These are phyloP conservation scores for Mactromeris polynyma DNA, from an alignment of 2,888 invertebrate species.

Conservation along the genomic window DNA sequence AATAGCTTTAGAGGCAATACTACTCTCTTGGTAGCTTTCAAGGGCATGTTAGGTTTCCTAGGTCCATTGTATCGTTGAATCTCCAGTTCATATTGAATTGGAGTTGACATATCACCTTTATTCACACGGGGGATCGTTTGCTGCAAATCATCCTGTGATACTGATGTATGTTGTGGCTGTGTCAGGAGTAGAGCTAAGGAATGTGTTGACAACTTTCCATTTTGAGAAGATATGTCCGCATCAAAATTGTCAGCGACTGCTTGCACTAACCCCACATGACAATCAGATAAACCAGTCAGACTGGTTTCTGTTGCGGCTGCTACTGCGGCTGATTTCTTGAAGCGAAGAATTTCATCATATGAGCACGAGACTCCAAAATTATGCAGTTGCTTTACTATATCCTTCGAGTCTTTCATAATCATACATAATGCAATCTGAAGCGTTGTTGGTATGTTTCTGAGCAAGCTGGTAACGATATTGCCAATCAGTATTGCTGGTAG, in stretches of 20 bases:
- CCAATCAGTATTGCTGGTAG: too few relatives aligned
- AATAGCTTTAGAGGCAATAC: background rate
- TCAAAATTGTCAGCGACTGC: constrained; percentile 47
- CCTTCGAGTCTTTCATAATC: too few relatives aligned
- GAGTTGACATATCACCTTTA: constrained; percentile 19
- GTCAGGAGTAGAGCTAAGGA: constrained; percentile 44
- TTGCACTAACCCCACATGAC: background rate
- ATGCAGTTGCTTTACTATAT: too few relatives aligned
- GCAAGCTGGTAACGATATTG: too few relatives aligned
- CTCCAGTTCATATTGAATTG: constrained; percentile 17
- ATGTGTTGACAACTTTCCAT: constrained; percentile 49
- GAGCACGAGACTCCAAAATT: constrained; percentile 54
- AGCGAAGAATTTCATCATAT: constrained; percentile 70
- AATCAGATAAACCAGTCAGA: background rate
- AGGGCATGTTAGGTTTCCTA: background rate
- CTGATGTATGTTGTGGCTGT: constrained; percentile 3
- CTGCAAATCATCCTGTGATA: too few relatives aligned
- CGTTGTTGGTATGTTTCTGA: too few relatives aligned
- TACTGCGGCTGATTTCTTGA: constrained; percentile 69
- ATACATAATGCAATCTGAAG: too few relatives aligned
- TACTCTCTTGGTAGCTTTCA: background rate
- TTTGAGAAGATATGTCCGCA: constrained; percentile 52
- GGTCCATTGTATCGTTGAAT: constrained; percentile 6
- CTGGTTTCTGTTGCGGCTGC: constrained; percentile 34
- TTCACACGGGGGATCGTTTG: too few relatives aligned